Evolutionary conservation across 2,888 invertebrate species (phyloP).

Genomic region (Amaurobius ferox): DNA sequence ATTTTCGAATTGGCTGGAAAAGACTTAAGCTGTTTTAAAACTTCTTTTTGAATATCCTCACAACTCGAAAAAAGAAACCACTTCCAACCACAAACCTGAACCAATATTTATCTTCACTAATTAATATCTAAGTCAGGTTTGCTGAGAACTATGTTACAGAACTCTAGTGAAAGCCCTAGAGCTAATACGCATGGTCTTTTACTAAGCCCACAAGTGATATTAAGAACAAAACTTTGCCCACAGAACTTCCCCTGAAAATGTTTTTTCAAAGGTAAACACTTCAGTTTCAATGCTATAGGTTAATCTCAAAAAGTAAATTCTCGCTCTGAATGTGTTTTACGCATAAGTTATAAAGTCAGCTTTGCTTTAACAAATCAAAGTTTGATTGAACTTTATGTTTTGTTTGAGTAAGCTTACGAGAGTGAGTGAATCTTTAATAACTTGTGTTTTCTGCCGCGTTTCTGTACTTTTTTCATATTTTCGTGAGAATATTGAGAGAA

Average conservation of each 20-base stretch:
- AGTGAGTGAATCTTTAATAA: constrained; percentile 1
- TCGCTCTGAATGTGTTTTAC: background rate
- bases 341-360: constrained; percentile 5
- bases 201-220: background rate
- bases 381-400: constrained; percentile 11
- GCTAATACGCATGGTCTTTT: background rate
- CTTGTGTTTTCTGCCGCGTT: background rate
- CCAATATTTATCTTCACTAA: constrained; percentile 70
- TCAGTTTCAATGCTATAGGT: background rate
- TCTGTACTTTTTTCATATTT: background rate
- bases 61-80: background rate
- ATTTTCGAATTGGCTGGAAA: too few species aligned
- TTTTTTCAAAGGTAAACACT: background rate
- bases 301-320: constrained; percentile 5
- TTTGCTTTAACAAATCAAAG: constrained; percentile 18
- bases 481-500: background rate
- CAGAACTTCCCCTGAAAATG: background rate
- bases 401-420: background rate
- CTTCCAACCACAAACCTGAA: background rate
- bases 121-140: constrained; percentile 52
- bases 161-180: constrained; percentile 22
- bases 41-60: background rate
- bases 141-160: constrained; percentile 54
- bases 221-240: constrained; percentile 3
- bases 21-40: background rate